A percentile compares a stretch with the other conserved stretches of the same genome.
These are phyloP conservation scores for Neoitamus cyanurus DNA, from an alignment of 2,888 invertebrate species.

Conservation along the genomic window DNA sequence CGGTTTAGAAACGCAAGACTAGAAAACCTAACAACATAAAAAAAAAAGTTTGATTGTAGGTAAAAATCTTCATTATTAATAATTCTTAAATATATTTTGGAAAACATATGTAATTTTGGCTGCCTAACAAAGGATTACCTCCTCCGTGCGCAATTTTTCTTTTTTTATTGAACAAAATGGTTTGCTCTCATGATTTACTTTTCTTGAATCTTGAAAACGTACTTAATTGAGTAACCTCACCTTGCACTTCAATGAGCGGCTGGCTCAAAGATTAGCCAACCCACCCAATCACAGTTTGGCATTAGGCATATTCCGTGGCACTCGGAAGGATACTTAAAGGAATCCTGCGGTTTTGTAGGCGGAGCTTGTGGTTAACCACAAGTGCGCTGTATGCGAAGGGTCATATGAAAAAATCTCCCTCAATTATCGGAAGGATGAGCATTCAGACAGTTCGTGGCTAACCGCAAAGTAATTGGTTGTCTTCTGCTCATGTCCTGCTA, in stretches of 20 bases:
- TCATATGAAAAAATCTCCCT: conserved; percentile 20
- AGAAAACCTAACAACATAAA: no score
- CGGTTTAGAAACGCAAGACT: no score
- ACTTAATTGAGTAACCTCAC: no score
- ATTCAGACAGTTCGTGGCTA: conserved; percentile 61
- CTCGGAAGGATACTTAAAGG: background rate
- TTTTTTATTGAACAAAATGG: no score
- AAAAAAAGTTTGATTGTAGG: no score
- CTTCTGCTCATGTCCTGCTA: conserved; percentile 55
- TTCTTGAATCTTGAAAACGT: no score
- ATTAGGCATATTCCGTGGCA: background rate
- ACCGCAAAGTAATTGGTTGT: conserved; percentile 67
- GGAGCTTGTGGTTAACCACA: conserved; percentile 56
- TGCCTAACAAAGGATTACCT: no score
- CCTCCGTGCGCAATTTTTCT: no score
- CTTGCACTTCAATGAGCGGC: background rate
- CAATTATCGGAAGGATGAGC: conserved; percentile 3
- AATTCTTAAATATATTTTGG: no score
- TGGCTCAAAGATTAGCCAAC: background rate
- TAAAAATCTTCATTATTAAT: no score
- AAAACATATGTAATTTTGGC: no score
- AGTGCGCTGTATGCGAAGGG: conserved; percentile 27
- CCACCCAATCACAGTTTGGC: background rate
- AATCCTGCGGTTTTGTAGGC: conserved; percentile 46
- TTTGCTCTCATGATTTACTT: no score